Evolutionary conservation across 2,888 invertebrate species (phyloP), one percentile per base, ranked within the genome.

Genomic region (Trachelus tabidus): DNA sequence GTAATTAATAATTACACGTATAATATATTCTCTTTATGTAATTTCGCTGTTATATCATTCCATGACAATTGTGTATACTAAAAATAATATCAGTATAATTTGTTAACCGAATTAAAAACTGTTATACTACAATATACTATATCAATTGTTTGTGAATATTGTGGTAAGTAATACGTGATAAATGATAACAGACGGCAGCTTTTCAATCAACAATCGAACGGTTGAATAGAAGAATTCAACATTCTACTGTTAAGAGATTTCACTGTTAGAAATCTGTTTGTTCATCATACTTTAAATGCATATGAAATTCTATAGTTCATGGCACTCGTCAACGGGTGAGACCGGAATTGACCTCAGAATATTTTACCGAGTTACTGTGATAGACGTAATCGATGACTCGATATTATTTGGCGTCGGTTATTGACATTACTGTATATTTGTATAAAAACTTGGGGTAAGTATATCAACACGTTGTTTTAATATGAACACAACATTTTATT

Each of bases 1-100:
- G 73, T 77, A 77, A 77, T 73, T 73, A 77, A 68, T 33, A 68
- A 56, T 34, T 77, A 69, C 12, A 40, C 12, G 71, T 69, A 12
- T 77, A 68, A 56, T 31, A 71, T 31, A 71, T 71, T 30, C 71
- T 56, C 56, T 33, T n/a, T 40, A 56, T 30, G 9, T 75, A 37
- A 9, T 40, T 77, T 73, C 15, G 23, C 56, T 56, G 56, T 56
- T 56, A 56, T 23, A 56, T 56, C 6, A 56, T 56, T 56, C 23
- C 56, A 56, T 23, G 23, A 56, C 15, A 9, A 56, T 56, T 56
- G 56, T 9, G 56, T 23, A 15, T 23, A 56, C 56, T 1, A 23
- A 56, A 56, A 56, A 23, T 56, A 56, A 56, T 23, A 56, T 56
- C 23, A 23, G 2, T 56, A 23, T 56, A 56, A 56, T 23, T 56